These are phyloP conservation scores for Pogoniulus pusillus DNA, from an alignment of 2,797 vertebrate genomes.

Conservation along the genomic window DNA sequence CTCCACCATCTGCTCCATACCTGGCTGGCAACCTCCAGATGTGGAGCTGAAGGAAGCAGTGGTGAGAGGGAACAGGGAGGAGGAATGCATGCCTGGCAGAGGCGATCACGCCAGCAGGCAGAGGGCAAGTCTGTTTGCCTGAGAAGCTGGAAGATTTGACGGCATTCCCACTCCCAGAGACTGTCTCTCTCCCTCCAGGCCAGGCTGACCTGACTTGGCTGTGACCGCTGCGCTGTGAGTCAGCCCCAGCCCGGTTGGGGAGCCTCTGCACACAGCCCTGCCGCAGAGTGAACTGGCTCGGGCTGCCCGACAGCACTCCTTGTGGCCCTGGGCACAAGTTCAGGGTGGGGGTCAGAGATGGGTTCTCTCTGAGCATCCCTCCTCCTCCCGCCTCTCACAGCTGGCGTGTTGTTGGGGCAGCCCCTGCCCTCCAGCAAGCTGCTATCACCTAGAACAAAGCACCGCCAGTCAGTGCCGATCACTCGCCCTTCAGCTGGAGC, in stretches of 20 bases:
- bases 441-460: background rate
- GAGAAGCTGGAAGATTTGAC: slow-evolving; percentile 48
- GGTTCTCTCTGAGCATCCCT: background rate
- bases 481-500: fast-evolving
- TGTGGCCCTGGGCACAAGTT: background rate
- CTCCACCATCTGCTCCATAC: background rate
- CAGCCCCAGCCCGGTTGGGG: background rate
- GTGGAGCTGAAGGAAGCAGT: background rate
- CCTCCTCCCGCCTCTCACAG: background rate
- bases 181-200: background rate
- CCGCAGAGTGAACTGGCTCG: fast-evolving
- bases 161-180: background rate
- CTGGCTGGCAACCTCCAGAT: background rate
- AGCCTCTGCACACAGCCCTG: background rate
- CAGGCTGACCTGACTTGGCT: slow-evolving; percentile 53
- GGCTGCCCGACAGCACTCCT: background rate
- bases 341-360: background rate
- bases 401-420: background rate
- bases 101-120: background rate
- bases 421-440: background rate
- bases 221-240: background rate
- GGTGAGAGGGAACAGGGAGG: background rate
- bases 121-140: slow-evolving; percentile 36
- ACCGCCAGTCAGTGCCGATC: background rate
- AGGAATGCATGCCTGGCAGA: background rate